These are phyloP conservation scores for Alexandromys fortis DNA, from an alignment of 2,113 vertebrate genomes.

Conservation along the genomic window DNA sequence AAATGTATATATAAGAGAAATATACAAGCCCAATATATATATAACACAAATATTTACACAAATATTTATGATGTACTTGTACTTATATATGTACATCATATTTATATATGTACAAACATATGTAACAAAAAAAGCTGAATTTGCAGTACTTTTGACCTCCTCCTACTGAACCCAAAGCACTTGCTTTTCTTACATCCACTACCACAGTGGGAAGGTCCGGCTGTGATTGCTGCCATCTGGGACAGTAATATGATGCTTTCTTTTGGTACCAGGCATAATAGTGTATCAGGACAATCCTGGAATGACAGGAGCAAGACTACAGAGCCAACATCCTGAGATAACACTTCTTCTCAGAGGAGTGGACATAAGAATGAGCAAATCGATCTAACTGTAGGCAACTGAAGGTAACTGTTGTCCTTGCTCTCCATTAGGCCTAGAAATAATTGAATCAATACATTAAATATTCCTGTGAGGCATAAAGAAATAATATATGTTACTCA, in stretches of 20 bases:
- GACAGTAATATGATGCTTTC: neutral
- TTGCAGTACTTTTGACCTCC: neutral
- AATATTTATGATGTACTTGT: neutral
- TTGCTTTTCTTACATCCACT: neutral
- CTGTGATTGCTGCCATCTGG: neutral
- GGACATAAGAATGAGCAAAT: neutral
- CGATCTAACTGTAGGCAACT: neutral
- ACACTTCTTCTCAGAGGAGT: neutral
- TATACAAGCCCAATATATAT: neutral
- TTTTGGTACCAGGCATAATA: neutral
- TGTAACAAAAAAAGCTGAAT: neutral
- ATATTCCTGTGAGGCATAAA: neutral
- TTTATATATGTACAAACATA: neutral
- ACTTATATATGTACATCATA: neutral
- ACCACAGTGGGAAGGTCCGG: neutral
- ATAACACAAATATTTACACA: neutral
- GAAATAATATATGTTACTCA: neutral
- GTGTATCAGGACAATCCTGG: neutral
- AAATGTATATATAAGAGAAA: neutral
- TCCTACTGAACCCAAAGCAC: neutral
- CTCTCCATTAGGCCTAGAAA: neutral
- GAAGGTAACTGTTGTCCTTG: neutral
- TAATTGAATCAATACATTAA: neutral
- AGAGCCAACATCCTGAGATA: neutral
- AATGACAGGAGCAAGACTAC: neutral